Conservation (phyloP, 2,113 vertebrate species). For the Oreamnos americanus region DNA sequence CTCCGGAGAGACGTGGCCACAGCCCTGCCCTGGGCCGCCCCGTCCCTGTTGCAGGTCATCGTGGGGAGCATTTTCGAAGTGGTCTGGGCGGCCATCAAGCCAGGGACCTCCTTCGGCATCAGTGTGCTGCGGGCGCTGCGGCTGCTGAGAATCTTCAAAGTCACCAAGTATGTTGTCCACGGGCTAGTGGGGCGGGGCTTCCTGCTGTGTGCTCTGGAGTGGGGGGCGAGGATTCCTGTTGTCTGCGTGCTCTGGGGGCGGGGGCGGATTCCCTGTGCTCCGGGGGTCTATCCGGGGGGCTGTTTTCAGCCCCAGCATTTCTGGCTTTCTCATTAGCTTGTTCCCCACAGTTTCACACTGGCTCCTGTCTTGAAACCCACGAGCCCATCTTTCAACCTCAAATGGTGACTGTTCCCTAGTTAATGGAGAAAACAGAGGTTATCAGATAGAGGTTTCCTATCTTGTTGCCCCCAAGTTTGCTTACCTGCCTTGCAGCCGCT, state of each 20-base stretch:
- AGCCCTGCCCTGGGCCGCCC: background rate
- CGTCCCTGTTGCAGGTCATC: conserved; percentile 85
- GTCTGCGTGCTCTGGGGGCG: rapidly evolving
- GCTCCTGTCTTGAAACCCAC: background rate
- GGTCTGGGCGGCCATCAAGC: conserved; percentile 95
- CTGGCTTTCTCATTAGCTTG: background rate
- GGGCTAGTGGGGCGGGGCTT: background rate
- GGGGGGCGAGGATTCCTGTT: conserved; percentile 46
- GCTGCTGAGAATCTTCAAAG: conserved; percentile 95
- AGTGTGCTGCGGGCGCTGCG: conserved; percentile 93
- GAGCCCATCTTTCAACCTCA: background rate
- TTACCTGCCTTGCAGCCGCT: background rate
- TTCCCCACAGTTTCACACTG: rapidly evolving
- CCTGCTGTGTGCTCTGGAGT: background rate
- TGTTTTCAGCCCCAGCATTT: background rate
- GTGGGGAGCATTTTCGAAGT: conserved; percentile 98
- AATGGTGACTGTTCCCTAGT: background rate
- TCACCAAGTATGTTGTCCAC: conserved; percentile 89
- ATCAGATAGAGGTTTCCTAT: background rate
- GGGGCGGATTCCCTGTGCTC: background rate
- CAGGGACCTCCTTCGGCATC: conserved; percentile 95
- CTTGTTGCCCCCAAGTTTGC: background rate
- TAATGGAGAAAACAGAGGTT: background rate
- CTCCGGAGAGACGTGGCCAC: rapidly evolving
- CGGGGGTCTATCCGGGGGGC: background rate